Percentiles rank a stretch among this genome's conserved stretches.
These are phyloP conservation scores for Gadopsis marmoratus DNA, from an alignment of 2,797 vertebrate species.

Conservation along the genomic window DNA sequence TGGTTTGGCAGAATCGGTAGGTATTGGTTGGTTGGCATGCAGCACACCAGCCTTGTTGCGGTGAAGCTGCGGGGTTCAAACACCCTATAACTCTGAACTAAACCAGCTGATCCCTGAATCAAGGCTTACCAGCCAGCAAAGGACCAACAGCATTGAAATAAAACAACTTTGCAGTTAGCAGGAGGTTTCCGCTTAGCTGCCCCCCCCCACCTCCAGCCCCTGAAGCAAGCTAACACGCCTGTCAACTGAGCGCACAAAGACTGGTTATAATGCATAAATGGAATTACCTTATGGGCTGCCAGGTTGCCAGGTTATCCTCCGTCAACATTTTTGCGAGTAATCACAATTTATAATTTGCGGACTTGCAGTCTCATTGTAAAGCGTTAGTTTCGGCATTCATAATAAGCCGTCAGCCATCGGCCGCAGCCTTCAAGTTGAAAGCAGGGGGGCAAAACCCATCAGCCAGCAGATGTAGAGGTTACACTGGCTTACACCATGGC, in stretches of 20 bases:
- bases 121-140: too few species aligned
- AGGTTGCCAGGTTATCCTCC: conserved; percentile 1
- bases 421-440: conserved; percentile 5
- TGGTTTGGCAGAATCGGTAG: not conserved
- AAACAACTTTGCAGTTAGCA: not conserved
- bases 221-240: not conserved
- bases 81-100: not conserved
- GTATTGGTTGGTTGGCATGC: not conserved
- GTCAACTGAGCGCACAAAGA: not conserved
- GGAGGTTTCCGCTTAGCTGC: not conserved
- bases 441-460: not conserved
- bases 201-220: not conserved
- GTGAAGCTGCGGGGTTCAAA: not conserved
- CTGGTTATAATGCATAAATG: conserved; percentile 5
- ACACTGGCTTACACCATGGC: too few species aligned
- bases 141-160: not conserved
- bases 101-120: not conserved
- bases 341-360: not conserved
- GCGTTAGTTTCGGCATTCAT: conserved; percentile 3
- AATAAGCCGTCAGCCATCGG: not conserved
- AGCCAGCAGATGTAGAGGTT: too few species aligned
- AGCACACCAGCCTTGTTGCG: not conserved
- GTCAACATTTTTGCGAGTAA: not conserved
- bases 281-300: conserved; percentile 16
- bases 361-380: not conserved